A percentile compares a stretch with the other conserved stretches of the same genome.
Conservation (phyloP, 2,113 vertebrate species). For the Pterophyllum scalare region DNA sequence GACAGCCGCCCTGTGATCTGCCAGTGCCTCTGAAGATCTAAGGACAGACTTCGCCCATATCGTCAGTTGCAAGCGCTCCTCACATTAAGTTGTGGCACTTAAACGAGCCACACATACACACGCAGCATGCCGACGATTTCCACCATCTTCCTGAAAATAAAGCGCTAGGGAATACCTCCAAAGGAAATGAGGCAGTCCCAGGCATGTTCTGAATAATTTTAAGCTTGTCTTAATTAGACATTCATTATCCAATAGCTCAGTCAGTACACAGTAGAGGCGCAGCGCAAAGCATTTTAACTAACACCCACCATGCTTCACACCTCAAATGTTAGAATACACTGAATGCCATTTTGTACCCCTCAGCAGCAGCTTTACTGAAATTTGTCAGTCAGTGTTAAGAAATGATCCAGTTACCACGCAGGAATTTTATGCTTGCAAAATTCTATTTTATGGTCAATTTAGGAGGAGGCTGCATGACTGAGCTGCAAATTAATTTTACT, state of each 20-base stretch:
- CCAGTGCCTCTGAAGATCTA: conserved; percentile 71
- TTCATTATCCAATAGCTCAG: conserved; percentile 42
- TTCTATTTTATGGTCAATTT: conserved; percentile 73
- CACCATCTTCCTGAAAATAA: conserved; percentile 42
- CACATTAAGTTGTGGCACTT: conserved; percentile 64
- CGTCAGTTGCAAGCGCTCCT: conserved; percentile 31
- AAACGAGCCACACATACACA: conserved; percentile 42
- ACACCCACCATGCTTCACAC: conserved; percentile 66
- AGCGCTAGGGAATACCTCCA: conserved; percentile 13
- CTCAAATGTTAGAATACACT: conserved; percentile 34
- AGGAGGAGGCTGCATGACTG: conserved; percentile 60
- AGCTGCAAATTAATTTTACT: conserved; percentile 68
- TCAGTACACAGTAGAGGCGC: conserved; percentile 9
- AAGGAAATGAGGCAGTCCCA: conserved; percentile 16
- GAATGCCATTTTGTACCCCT: conserved; percentile 52
- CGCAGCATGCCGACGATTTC: conserved; percentile 36
- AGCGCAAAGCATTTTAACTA: conserved; percentile 46
- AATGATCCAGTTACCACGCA: conserved; percentile 63
- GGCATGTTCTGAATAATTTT: conserved; percentile 48
- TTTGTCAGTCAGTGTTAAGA: conserved; percentile 58
- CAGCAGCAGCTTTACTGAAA: conserved; percentile 54
- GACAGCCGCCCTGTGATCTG: conserved; percentile 73
- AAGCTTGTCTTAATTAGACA: conserved; percentile 60
- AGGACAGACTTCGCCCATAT: conserved; percentile 48
- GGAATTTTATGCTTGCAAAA: conserved; percentile 64